A percentile compares a stretch with the other conserved stretches of the same genome.
These are phyloP conservation scores for Drosophila jambulina DNA, from an alignment of 1,140 invertebrate species.

Conservation along the genomic window DNA sequence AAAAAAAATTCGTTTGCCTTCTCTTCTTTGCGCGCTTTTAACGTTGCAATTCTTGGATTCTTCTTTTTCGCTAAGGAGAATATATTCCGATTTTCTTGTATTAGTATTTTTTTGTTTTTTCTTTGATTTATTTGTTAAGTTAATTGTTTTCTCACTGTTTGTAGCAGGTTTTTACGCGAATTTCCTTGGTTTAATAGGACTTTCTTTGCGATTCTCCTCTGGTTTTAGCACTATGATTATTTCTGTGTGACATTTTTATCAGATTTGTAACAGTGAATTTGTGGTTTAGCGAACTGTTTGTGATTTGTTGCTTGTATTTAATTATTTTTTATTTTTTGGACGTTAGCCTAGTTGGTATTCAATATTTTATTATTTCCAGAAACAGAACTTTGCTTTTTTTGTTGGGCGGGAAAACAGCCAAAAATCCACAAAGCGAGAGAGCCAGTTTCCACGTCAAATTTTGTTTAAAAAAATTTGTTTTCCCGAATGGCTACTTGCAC, in stretches of 20 bases:
- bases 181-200: conserved; percentile 4
- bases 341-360: conserved; percentile 32
- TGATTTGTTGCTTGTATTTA: conserved; percentile 1
- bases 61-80: neutral
- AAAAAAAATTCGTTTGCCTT: conserved; percentile 42
- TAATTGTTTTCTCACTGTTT: conserved; percentile 9
- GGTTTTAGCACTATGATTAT: conserved; percentile 20
- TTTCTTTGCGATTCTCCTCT: conserved; percentile 4
- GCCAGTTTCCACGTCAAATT: conserved; percentile 39
- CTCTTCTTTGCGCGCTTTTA: conserved; percentile 16
- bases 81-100: neutral
- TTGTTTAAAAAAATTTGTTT: conserved; percentile 4
- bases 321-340: conserved; percentile 20
- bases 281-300: conserved; percentile 12
- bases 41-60: conserved; percentile 3
- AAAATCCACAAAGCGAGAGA: conserved; percentile 74
- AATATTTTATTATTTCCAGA: conserved; percentile 10
- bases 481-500: neutral
- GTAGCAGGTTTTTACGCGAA: conserved; percentile 8
- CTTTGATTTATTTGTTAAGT: conserved; percentile 3
- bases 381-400: conserved; percentile 46
- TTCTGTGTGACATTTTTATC: conserved; percentile 24
- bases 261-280: conserved; percentile 9
- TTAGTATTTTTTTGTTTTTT: neutral
- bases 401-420: conserved; percentile 78